Percentiles rank a stretch among this genome's conserved stretches.
Evolutionary conservation across 1,140 invertebrate species (phyloP).

Genomic region (Holotrichia oblita): DNA sequence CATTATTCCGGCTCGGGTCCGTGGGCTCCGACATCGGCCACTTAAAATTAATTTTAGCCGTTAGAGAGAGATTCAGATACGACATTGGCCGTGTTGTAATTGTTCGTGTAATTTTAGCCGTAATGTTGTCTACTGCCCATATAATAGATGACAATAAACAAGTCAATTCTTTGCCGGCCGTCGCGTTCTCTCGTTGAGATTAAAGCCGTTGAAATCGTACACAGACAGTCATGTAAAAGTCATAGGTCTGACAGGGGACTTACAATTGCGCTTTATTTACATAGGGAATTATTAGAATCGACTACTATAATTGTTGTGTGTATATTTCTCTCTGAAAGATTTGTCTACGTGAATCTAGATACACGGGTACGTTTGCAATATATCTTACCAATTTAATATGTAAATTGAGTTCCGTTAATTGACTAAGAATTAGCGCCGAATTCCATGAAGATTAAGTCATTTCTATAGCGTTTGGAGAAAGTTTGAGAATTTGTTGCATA

Average conservation of each 20-base stretch:
- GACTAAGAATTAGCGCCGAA: not conserved
- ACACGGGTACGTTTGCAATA: not conserved
- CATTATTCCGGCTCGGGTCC: not conserved
- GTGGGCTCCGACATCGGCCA: not conserved
- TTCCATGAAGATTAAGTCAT: not conserved
- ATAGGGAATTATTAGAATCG: constrained; percentile 13
- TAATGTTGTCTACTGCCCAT: constrained; percentile 9
- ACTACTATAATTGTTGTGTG: not conserved
- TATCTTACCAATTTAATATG: constrained; percentile 13
- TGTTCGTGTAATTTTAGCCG: constrained; percentile 31
- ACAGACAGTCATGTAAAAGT: constrained; percentile 10
- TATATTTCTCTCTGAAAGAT: not conserved
- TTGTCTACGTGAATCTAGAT: not conserved
- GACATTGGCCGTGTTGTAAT: constrained; percentile 14
- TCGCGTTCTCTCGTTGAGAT: constrained; percentile 12
- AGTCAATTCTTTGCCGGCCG: constrained; percentile 24
- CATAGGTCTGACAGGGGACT: constrained; percentile 10
- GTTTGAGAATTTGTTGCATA: not conserved
- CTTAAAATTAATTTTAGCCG: constrained; percentile 27
- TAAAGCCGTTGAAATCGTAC: constrained; percentile 22
- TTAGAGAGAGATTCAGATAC: constrained; percentile 5
- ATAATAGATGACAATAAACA: constrained; percentile 27
- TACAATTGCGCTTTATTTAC: constrained; percentile 9
- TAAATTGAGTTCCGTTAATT: not conserved
- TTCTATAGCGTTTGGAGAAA: not conserved